Evolutionary conservation across 1,140 invertebrate genomes (phyloP).

Genomic region (Aphidius ervi): DNA sequence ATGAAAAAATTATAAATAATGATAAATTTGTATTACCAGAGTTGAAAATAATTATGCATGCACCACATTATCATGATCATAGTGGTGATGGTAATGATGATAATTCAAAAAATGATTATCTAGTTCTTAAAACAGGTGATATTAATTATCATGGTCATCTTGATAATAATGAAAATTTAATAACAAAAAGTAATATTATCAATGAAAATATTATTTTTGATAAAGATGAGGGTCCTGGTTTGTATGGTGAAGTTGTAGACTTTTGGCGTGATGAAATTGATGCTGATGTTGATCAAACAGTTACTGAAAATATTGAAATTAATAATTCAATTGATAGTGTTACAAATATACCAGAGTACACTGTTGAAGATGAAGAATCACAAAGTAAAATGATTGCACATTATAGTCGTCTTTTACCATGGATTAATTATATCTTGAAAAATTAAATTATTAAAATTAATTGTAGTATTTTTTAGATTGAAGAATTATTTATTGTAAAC

Average conservation of each 20-base stretch:
- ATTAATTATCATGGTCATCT: conserved; percentile 37
- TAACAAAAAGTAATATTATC: background rate
- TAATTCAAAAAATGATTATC: conserved; percentile 32
- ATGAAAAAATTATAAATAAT: conserved; percentile 18
- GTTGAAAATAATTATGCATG: conserved; percentile 38
- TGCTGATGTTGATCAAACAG: conserved; percentile 10
- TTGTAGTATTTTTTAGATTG: no score
- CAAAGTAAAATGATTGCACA: conserved; percentile 36
- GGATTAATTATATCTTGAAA: conserved; percentile 38
- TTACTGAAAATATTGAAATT: background rate
- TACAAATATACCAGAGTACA: background rate
- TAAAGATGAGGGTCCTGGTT: conserved; percentile 37
- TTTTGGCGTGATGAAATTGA: conserved; percentile 31
- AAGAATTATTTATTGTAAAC: no score
- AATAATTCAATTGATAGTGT: background rate
- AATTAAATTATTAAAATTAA: conserved; percentile 19
- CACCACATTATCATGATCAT: conserved; percentile 36
- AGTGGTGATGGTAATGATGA: conserved; percentile 14
- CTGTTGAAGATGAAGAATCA: conserved; percentile 26
- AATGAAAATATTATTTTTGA: conserved; percentile 22
- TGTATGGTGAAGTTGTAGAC: conserved; percentile 38
- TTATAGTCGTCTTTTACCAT: conserved; percentile 41
- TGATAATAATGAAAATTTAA: conserved; percentile 15
- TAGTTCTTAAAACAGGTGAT: conserved; percentile 32
- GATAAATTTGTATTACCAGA: conserved; percentile 16